phyloP scores from a whole-genome alignment of 1,140 invertebrate genomes.

The Drosophila bocki region DNA sequence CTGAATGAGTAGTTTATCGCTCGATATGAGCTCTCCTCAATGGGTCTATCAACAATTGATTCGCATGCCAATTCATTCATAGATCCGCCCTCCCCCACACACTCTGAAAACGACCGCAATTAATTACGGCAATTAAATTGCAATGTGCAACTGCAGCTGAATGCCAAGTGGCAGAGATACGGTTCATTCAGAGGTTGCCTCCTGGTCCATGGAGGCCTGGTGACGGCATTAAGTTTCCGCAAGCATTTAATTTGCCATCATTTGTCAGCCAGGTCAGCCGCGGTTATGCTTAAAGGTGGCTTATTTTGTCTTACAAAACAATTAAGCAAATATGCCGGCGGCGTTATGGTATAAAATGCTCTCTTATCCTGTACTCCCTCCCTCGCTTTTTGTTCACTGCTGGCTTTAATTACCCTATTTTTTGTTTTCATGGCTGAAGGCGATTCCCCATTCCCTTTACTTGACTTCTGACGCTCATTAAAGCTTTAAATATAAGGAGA shows the following conservation, averaged over 20 bases:
- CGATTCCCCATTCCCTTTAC: constrained; percentile 5
- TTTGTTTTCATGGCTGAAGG: constrained; percentile 10
- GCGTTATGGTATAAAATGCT: constrained; percentile 11
- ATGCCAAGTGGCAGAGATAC: constrained; percentile 37
- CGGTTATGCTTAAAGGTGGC: constrained; percentile 13
- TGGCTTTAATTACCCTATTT: constrained; percentile 37
- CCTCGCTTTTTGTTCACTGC: not conserved
- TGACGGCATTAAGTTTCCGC: constrained; percentile 38
- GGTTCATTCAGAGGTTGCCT: not conserved
- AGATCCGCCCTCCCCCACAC: constrained; percentile 12
- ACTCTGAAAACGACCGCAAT: constrained; percentile 32
- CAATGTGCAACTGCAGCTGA: constrained; percentile 52
- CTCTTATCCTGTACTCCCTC: not conserved
- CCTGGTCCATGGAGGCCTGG: not conserved
- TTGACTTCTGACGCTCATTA: constrained; percentile 18
- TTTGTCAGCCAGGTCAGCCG: constrained; percentile 33
- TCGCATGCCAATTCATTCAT: constrained; percentile 61
- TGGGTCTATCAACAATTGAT: constrained; percentile 23
- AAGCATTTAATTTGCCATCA: constrained; percentile 52
- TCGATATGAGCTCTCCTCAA: constrained; percentile 4
- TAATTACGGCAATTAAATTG: constrained; percentile 73
- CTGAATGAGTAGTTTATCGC: constrained; percentile 41
- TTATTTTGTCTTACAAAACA: constrained; percentile 44
- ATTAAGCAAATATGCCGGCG: constrained; percentile 56
- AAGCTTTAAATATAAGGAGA: constrained; percentile 8